Evolutionary conservation across 2,113 vertebrate genomes (phyloP), one percentile per base, ranked within the genome.

Genomic region (Astatotilapia flaviijosephi): DNA sequence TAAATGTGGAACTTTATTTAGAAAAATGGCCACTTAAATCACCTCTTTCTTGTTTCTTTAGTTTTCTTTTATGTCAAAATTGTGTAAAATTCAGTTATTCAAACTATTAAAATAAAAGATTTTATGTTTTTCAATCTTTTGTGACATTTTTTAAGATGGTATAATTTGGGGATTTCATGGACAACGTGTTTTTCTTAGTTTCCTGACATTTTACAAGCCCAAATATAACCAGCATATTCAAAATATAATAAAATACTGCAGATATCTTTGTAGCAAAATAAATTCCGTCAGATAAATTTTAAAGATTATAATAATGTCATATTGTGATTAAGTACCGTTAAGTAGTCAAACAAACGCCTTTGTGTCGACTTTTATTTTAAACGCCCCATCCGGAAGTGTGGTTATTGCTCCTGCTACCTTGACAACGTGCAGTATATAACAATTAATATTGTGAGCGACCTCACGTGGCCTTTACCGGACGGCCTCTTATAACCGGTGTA

Each of bases 401-500:
- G 51, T 7, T 2, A 10, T 65, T 17, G 4, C 37, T 73, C 14
- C 79, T 6, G 85, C 47, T 21, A 17, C 1, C 33, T 90, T 90
- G 65, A 86, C 84, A 51, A 8, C 28, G 12, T 8, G 2, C 58
- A 85, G 88, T 86, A 80, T 87, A 90, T 88, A 84, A 90, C 88
- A 93, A 92, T 93, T 90, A 94, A 90, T 92, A 93, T 89, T 54
- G 88, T 77, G 83, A 93, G 87, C 93, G 88, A 94, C 94, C 94
- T 93, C 85, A 94, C 82, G 82, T 91, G 95, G 94, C 95, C 93
- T 95, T 94, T 91, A 92, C 92, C 84, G 88, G 88, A 88, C 88
- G 81, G 86, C 75, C 87, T 56, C 37, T 73, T 55, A 53, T 58
- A 91, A 93, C 86, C 86, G 83, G 82, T 6, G 35, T 77, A 60